Conservation (phyloP, 2,888 invertebrate species). For the Megastigmus dorsalis region DNA sequence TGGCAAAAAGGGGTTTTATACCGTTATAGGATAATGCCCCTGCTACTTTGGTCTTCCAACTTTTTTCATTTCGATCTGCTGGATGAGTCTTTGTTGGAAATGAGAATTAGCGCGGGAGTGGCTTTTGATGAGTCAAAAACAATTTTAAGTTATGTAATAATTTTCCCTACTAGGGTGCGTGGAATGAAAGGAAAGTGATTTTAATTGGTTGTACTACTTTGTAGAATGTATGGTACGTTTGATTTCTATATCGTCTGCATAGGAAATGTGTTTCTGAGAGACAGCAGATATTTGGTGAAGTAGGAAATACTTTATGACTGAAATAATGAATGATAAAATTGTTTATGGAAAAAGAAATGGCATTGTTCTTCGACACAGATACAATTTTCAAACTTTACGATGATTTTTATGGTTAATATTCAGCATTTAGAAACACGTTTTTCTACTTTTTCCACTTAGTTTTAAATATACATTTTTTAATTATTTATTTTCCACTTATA, state of each 20-base stretch:
- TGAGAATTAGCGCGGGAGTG: background rate
- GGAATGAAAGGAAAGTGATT: no score
- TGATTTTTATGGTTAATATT: background rate
- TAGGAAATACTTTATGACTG: background rate
- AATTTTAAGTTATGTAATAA: no score
- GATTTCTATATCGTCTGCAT: no score
- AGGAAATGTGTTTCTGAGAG: no score
- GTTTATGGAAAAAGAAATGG: background rate
- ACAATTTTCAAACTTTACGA: background rate
- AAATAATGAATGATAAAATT: background rate
- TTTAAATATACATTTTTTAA: no score
- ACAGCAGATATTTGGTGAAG: no score
- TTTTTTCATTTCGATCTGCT: slow-evolving; percentile 10
- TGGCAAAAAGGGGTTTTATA: background rate
- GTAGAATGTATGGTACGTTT: no score
- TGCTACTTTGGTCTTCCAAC: background rate
- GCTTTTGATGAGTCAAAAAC: background rate
- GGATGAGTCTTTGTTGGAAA: background rate
- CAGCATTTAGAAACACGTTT: background rate
- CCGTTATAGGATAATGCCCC: background rate
- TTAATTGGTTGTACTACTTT: no score
- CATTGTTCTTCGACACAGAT: background rate
- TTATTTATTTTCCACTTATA: no score
- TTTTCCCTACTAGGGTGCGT: no score
- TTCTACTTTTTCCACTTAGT: background rate